A percentile compares a stretch with the other conserved stretches of the same genome.
Evolutionary conservation across 2,888 invertebrate species (phyloP).

Genomic region (Elegia similella): DNA sequence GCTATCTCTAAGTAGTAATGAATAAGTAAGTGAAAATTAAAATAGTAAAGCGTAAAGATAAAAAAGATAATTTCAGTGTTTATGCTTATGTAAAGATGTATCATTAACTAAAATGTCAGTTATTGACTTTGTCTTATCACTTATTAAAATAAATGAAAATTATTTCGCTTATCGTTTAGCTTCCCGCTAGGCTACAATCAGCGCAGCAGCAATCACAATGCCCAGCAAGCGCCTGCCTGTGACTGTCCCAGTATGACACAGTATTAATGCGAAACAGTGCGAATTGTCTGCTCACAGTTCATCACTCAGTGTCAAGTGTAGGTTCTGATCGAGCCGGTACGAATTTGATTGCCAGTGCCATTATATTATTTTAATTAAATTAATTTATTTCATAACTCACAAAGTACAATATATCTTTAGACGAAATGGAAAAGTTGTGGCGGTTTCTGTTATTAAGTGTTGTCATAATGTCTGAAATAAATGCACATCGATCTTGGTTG

Average conservation of each 20-base stretch:
- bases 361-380: background rate
- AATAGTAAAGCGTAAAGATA: too few species aligned
- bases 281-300: background rate
- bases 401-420: background rate
- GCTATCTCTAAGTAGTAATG: too few species aligned
- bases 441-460: background rate
- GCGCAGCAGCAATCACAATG: too few species aligned
- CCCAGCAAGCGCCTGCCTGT: background rate
- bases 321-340: background rate
- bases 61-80: too few species aligned
- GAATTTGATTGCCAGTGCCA: background rate
- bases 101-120: too few species aligned
- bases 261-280: slow-evolving; percentile 14
- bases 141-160: too few species aligned
- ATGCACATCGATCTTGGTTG: slow-evolving; percentile 34
- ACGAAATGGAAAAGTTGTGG: background rate
- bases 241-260: slow-evolving; percentile 3
- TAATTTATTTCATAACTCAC: background rate
- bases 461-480: background rate
- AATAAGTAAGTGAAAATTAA: too few species aligned
- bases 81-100: too few species aligned
- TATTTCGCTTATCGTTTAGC: background rate
- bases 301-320: slow-evolving; percentile 5
- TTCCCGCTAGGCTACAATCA: background rate
- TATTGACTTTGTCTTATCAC: background rate